Conservation (phyloP, 1,140 invertebrate species). For the Coboldia fuscipes region DNA sequence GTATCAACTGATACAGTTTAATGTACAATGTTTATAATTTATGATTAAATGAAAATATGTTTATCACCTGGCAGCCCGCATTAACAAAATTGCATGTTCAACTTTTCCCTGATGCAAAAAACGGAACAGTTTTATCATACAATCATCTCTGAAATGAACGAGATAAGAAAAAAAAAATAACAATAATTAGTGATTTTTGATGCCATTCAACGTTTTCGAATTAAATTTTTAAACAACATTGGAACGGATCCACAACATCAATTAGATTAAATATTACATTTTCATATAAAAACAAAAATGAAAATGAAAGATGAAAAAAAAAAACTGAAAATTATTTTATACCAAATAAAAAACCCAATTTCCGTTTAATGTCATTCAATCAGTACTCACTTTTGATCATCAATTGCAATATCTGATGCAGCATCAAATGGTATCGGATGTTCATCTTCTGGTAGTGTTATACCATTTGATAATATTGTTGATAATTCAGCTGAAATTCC, state of each 20-base stretch:
- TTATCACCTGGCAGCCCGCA: conserved; percentile 62
- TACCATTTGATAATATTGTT: conserved; percentile 35
- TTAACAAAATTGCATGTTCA: conserved; percentile 54
- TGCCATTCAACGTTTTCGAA: too few species aligned
- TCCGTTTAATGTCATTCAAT: too few species aligned
- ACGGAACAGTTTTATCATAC: conserved; percentile 71
- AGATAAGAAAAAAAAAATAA: too few species aligned
- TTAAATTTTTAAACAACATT: too few species aligned
- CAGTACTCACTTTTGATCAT: conserved; percentile 83
- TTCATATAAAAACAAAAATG: background rate
- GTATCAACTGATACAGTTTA: too few species aligned
- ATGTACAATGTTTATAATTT: too few species aligned
- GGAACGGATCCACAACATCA: too few species aligned
- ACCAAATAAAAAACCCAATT: too few species aligned
- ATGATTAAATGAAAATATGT: conserved; percentile 7
- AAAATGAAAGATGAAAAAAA: background rate
- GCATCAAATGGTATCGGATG: conserved; percentile 66
- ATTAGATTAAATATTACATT: too few species aligned
- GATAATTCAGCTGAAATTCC: conserved; percentile 44
- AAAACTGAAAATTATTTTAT: conserved; percentile 1
- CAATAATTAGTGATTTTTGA: too few species aligned
- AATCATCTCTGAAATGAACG: conserved; percentile 41
- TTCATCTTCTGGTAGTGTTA: conserved; percentile 28
- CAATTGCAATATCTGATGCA: conserved; percentile 54
- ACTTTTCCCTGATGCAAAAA: conserved; percentile 43